These are phyloP conservation scores for Lampropteryx suffumata DNA, from an alignment of 2,888 invertebrate species.

Conservation along the genomic window DNA sequence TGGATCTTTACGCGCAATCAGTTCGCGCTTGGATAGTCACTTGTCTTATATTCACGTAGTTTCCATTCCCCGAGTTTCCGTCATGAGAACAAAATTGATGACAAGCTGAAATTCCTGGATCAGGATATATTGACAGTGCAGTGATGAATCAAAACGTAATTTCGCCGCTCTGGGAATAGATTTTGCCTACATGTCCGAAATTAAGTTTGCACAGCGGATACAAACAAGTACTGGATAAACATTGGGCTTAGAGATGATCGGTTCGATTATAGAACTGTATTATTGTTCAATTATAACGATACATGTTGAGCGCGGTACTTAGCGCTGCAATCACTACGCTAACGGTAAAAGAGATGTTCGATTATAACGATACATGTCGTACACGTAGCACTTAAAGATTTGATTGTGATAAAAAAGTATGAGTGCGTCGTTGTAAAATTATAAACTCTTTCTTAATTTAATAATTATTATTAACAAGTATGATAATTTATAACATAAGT, in stretches of 20 bases:
- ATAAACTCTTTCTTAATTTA: too few species aligned
- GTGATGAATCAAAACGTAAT: conserved; percentile 27
- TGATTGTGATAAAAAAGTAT: too few species aligned
- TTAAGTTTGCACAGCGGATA: conserved; percentile 45
- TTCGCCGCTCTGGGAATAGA: conserved; percentile 18
- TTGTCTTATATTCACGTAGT: not conserved
- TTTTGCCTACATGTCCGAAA: conserved; percentile 34
- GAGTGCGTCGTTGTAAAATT: too few species aligned
- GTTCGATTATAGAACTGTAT: conserved; percentile 4
- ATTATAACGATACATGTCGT: too few species aligned
- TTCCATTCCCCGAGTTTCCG: conserved; percentile 5
- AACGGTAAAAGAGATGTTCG: too few species aligned
- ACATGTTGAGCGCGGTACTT: too few species aligned
- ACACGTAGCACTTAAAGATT: too few species aligned
- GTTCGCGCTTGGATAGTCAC: not conserved
- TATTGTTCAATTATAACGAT: too few species aligned
- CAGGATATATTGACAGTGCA: conserved; percentile 16
- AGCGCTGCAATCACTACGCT: too few species aligned
- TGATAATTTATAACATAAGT: too few species aligned
- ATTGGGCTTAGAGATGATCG: conserved; percentile 34
- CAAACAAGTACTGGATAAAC: conserved; percentile 46
- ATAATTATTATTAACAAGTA: too few species aligned
- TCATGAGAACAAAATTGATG: conserved; percentile 19
- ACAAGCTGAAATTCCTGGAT: conserved; percentile 6
- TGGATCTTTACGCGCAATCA: too few species aligned